A percentile compares a stretch with the other conserved stretches of the same genome.
phyloP scores from a whole-genome alignment of 2,888 invertebrate genomes.

The Platynereis dumerilii region DNA sequence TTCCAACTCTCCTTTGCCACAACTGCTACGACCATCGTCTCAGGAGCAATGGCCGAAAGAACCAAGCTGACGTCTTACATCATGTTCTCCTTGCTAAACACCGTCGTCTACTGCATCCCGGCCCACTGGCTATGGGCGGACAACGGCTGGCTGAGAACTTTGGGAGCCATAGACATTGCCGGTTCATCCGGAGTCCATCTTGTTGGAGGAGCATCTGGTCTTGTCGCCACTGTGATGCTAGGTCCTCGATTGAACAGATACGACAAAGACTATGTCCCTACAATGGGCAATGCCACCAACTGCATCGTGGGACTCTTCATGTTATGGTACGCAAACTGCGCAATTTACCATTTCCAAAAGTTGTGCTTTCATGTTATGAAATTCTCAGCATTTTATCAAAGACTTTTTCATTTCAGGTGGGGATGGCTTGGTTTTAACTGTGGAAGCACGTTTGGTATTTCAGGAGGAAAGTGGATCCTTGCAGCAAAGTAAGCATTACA shows the following conservation, averaged over 20 bases:
- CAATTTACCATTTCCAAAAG: neutral
- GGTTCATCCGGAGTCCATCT: constrained; percentile 81
- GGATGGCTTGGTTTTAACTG: constrained; percentile 29
- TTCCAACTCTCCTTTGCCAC: constrained; percentile 37
- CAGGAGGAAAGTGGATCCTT: constrained; percentile 28
- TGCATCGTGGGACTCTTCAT: constrained; percentile 84
- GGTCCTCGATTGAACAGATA: constrained; percentile 73
- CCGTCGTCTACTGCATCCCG: constrained; percentile 57
- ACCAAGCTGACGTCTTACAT: constrained; percentile 55
- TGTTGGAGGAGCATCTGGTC: constrained; percentile 77
- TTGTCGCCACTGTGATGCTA: constrained; percentile 86
- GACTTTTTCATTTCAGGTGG: constrained; percentile 21
- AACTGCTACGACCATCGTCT: constrained; percentile 29
- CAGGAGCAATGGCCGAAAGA: constrained; percentile 57
- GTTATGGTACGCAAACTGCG: constrained; percentile 70
- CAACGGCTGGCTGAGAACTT: constrained; percentile 46
- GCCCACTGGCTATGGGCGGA: constrained; percentile 63
- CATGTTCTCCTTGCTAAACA: constrained; percentile 53
- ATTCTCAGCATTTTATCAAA: neutral
- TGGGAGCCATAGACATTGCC: constrained; percentile 89
- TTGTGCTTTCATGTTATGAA: neutral
- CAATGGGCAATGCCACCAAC: constrained; percentile 70
- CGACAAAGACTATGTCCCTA: constrained; percentile 75
- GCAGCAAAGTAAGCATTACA: constrained; percentile 19
- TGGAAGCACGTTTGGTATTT: constrained; percentile 28